Percentiles rank a stretch among this genome's conserved stretches.
Conservation (phyloP, 2,113 vertebrate genomes). For the Lathamus discolor region DNA sequence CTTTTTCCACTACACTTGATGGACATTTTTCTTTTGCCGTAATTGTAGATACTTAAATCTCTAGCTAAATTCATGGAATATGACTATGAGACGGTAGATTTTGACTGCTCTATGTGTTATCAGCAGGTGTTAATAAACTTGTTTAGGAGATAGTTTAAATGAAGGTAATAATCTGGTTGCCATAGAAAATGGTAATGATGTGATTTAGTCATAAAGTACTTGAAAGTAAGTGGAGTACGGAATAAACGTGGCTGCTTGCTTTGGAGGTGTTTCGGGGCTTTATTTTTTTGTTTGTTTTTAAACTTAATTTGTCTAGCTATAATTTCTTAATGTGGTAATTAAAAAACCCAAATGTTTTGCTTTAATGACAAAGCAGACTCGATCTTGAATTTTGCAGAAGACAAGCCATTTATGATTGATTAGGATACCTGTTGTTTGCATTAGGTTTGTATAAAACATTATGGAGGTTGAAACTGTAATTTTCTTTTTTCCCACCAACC, state of each 20-base stretch:
- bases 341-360: background rate
- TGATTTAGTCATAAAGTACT: background rate
- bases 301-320: background rate
- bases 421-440: background rate
- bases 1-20: background rate
- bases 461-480: conserved; percentile 35
- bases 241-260: background rate
- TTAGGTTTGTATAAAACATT: background rate
- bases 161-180: background rate
- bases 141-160: background rate
- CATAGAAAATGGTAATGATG: background rate
- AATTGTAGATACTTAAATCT: background rate
- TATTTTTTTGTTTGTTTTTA: background rate
- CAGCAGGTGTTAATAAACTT: background rate
- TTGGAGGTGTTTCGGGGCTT: background rate
- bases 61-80: background rate
- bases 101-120: background rate
- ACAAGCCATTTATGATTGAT: background rate
- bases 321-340: background rate
- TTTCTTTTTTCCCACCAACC: background rate
- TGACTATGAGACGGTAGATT: background rate
- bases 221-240: fast-evolving
- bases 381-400: background rate
- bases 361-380: background rate
- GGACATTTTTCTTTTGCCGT: background rate